phyloP scores from a whole-genome alignment of 23 tunicate genomes.

The Trididemnum miniatum region DNA sequence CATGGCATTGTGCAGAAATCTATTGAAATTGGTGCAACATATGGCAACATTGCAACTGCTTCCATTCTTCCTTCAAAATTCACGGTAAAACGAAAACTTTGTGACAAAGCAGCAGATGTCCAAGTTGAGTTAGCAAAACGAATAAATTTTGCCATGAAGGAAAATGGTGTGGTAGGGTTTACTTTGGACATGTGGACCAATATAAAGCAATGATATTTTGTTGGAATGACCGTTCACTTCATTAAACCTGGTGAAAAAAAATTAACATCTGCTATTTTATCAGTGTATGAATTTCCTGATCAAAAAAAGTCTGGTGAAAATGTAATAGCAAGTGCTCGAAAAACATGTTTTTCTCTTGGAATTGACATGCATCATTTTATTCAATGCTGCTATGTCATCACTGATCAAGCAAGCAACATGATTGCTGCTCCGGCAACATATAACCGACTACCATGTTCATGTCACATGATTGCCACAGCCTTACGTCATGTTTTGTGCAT shows the following conservation, averaged over 20 bases:
- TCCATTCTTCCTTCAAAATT: neutral
- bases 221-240: neutral
- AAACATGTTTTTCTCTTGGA: too few relatives aligned
- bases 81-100: neutral
- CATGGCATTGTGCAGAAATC: neutral
- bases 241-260: neutral
- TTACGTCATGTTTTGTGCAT: neutral
- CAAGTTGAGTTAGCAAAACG: neutral
- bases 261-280: neutral
- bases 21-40: neutral
- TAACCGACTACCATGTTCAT: neutral
- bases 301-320: neutral
- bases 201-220: neutral
- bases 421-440: neutral
- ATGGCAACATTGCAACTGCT: neutral
- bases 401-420: constrained; percentile 8
- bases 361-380: too few relatives aligned
- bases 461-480: constrained; percentile 4
- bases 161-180: neutral
- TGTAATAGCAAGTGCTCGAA: too few relatives aligned
- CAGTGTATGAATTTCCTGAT: neutral
- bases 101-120: neutral
- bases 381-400: too few relatives aligned
- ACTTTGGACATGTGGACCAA: neutral
- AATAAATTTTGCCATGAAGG: neutral